phyloP scores from a whole-genome alignment of 2,113 vertebrate species.

The Chloroceryle aenea region DNA sequence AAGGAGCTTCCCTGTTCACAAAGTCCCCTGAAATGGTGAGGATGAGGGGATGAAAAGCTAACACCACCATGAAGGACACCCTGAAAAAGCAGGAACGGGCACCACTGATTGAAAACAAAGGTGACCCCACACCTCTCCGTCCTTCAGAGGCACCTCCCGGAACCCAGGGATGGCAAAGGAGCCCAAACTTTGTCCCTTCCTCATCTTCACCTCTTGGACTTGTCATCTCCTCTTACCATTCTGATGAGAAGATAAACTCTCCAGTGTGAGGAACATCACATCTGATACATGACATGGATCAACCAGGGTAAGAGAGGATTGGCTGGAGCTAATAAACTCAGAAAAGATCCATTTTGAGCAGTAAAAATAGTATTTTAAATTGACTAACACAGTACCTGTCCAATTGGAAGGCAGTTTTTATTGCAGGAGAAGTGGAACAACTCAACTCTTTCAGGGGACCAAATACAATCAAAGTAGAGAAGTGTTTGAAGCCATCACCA shows the following conservation, averaged over 20 bases:
- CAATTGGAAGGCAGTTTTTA: neutral
- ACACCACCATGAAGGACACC: fast-evolving
- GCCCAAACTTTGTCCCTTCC: fast-evolving
- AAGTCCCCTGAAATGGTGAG: fast-evolving
- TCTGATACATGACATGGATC: neutral
- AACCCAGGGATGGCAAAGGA: neutral
- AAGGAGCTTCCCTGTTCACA: neutral
- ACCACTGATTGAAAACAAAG: neutral
- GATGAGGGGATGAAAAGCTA: neutral
- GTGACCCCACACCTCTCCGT: neutral
- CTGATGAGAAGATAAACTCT: neutral
- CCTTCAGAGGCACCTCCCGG: neutral
- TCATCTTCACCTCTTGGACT: neutral
- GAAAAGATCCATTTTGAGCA: neutral
- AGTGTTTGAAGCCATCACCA: neutral
- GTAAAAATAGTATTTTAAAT: neutral
- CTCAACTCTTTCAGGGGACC: neutral
- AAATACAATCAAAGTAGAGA: neutral
- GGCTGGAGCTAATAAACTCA: neutral
- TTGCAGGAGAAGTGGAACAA: neutral
- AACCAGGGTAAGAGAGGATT: neutral
- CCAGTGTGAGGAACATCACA: neutral
- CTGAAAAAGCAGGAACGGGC: neutral
- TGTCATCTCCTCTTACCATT: neutral
- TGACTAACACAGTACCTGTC: fast-evolving